These are phyloP conservation scores for Synodontis membranacea DNA, from an alignment of 2,113 vertebrate species.

Conservation along the genomic window DNA sequence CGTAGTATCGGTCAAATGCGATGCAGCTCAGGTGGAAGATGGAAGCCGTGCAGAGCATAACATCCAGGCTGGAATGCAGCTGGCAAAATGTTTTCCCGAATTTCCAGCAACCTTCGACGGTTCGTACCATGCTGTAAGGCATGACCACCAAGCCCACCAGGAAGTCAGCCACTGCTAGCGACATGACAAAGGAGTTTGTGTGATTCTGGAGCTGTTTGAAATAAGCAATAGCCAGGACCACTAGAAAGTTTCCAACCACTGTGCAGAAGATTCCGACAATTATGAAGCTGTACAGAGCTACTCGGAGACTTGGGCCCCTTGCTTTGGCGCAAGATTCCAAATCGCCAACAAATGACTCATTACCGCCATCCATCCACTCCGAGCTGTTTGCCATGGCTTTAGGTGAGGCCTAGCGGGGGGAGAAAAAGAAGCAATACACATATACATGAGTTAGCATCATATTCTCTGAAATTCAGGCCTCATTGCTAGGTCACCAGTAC, in stretches of 20 bases:
- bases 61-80: slow-evolving; percentile 77
- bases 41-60: slow-evolving; percentile 79
- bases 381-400: slow-evolving; percentile 68
- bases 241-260: slow-evolving; percentile 75
- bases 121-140: slow-evolving; percentile 80
- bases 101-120: slow-evolving; percentile 77
- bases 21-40: slow-evolving; percentile 82
- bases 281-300: slow-evolving; percentile 70
- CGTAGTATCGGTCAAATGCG: slow-evolving; percentile 78
- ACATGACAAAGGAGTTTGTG: slow-evolving; percentile 78
- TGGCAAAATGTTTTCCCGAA: slow-evolving; percentile 72
- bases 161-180: slow-evolving; percentile 77
- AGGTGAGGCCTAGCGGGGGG: slow-evolving; percentile 54
- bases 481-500: background rate
- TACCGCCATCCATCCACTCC: slow-evolving; percentile 48
- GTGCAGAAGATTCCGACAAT: slow-evolving; percentile 68
- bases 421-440: slow-evolving; percentile 39
- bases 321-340: slow-evolving; percentile 57
- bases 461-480: no score
- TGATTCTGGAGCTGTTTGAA: slow-evolving; percentile 76
- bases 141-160: slow-evolving; percentile 78
- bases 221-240: slow-evolving; percentile 75
- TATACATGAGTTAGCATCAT: background rate
- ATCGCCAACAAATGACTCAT: slow-evolving; percentile 60
- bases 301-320: slow-evolving; percentile 58